Conservation (phyloP, 2,888 invertebrate species). For the Campoletis raptor region DNA sequence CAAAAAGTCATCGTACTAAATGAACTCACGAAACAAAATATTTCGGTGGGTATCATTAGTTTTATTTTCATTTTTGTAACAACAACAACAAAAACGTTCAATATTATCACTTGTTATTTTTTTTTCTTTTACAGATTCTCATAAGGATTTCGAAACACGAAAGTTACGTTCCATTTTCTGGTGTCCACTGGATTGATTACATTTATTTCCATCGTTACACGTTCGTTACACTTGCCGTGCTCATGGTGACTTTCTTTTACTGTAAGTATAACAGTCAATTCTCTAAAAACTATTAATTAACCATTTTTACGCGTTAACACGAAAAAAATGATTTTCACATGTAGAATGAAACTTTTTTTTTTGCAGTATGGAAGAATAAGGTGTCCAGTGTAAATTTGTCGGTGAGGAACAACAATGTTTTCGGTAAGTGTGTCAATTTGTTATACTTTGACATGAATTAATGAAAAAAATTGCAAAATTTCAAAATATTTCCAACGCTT, state of each 20-base stretch:
- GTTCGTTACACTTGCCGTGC: conserved; percentile 78
- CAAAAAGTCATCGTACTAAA: conserved; percentile 80
- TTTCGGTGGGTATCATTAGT: conserved; percentile 77
- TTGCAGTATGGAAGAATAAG: conserved; percentile 81
- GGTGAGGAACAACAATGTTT: conserved; percentile 80
- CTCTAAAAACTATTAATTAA: neutral
- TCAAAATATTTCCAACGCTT: neutral
- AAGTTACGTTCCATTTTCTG: conserved; percentile 78
- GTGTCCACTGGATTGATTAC: conserved; percentile 81
- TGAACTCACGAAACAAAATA: conserved; percentile 82
- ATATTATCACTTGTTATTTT: neutral
- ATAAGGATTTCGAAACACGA: conserved; percentile 80
- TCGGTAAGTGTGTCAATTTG: conserved; percentile 75
- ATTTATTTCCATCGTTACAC: conserved; percentile 81
- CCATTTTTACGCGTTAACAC: neutral
- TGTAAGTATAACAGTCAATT: conserved; percentile 74
- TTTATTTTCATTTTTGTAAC: neutral
- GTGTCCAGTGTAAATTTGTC: conserved; percentile 79
- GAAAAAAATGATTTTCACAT: neutral
- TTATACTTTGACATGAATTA: neutral
- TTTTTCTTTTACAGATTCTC: conserved; percentile 74
- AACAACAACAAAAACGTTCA: neutral
- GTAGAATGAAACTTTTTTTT: conserved; percentile 23
- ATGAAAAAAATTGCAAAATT: neutral
- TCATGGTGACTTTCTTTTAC: conserved; percentile 80